Percentiles rank a stretch among this genome's conserved stretches.
Conservation (phyloP, 2,113 vertebrate species). For the Indicator maculatus region DNA sequence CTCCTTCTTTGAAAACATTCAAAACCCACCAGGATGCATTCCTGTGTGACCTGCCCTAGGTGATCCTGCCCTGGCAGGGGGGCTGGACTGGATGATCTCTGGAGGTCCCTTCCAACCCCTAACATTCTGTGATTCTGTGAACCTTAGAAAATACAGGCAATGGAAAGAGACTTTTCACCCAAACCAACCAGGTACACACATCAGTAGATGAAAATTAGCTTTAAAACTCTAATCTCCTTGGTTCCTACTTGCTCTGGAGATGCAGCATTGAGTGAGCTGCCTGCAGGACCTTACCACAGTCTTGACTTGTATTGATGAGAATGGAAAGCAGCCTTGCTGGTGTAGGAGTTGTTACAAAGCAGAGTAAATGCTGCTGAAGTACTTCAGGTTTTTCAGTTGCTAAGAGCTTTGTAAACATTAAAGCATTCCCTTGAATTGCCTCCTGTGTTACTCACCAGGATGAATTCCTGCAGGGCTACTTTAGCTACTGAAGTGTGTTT, state of each 20-base stretch:
- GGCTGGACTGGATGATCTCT: no score
- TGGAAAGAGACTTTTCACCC: neutral
- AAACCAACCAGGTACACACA: neutral
- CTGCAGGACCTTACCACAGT: neutral
- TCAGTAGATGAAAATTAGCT: neutral
- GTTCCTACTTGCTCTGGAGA: neutral
- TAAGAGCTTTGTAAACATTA: neutral
- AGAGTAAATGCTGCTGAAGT: neutral
- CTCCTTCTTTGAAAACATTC: no score
- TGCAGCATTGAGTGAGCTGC: neutral
- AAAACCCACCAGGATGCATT: no score
- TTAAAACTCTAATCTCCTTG: neutral
- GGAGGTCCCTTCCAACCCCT: no score
- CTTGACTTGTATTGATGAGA: rapidly evolving
- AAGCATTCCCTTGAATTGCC: neutral
- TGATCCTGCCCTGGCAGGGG: no score
- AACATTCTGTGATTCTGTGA: no score
- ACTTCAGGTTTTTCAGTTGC: neutral
- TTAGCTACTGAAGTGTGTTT: neutral
- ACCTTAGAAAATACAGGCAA: neutral
- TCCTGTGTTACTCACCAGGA: neutral
- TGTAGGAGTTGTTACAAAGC: neutral
- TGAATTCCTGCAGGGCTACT: neutral
- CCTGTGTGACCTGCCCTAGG: no score
- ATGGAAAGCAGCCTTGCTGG: neutral